Percentiles rank a stretch among this genome's conserved stretches.
Evolutionary conservation across 2,888 invertebrate species (phyloP).

Genomic region (Acleris sparsana): DNA sequence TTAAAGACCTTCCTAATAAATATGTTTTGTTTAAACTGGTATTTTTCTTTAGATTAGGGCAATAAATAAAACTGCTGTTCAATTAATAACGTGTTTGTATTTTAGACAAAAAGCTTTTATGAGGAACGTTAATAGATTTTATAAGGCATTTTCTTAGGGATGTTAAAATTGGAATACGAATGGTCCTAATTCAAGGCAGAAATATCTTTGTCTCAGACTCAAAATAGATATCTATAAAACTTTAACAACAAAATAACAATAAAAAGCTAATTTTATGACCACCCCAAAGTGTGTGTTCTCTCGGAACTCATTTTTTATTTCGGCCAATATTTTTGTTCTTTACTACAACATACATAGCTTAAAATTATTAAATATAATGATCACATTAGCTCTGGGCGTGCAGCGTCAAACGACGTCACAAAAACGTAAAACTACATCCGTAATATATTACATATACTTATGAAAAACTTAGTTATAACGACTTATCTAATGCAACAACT

Average conservation of each 20-base stretch:
- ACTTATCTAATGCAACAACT: constrained; percentile 61
- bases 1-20: too few species aligned
- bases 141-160: constrained; percentile 15
- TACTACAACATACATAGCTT: constrained; percentile 20
- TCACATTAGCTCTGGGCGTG: constrained; percentile 71
- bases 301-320: neutral
- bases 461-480: constrained; percentile 45
- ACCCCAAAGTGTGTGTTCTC: neutral
- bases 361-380: constrained; percentile 53
- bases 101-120: constrained; percentile 20
- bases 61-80: constrained; percentile 24
- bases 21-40: neutral
- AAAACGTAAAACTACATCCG: constrained; percentile 55
- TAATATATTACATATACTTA: constrained; percentile 61
- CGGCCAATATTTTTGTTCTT: constrained; percentile 23
- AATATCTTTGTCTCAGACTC: constrained; percentile 44
- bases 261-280: constrained; percentile 34
- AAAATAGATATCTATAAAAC: constrained; percentile 38
- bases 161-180: constrained; percentile 15
- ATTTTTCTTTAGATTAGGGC: neutral
- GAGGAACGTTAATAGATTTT: constrained; percentile 18
- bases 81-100: constrained; percentile 25
- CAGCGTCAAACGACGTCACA: constrained; percentile 59
- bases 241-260: constrained; percentile 28
- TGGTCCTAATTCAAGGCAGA: constrained; percentile 44